Evolutionary conservation across 2,888 invertebrate species (phyloP).

Genomic region (Ischnura elegans): DNA sequence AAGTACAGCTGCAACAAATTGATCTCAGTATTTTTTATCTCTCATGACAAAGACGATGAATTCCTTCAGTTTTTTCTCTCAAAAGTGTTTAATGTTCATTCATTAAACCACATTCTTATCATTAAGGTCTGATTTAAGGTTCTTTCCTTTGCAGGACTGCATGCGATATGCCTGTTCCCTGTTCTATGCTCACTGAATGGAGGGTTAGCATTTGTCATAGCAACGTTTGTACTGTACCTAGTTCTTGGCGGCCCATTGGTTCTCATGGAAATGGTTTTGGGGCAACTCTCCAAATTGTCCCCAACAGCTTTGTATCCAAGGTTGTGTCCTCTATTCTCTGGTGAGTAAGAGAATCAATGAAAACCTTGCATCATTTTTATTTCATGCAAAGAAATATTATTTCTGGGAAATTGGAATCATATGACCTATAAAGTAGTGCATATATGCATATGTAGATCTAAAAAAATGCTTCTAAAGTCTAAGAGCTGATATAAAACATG

Average conservation of each 20-base stretch:
- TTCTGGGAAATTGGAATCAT: too few species aligned
- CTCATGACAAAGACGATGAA: too few species aligned
- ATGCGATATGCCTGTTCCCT: constrained; percentile 13
- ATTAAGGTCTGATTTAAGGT: not conserved
- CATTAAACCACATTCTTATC: not conserved
- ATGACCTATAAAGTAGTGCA: too few species aligned
- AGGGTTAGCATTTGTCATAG: constrained; percentile 24
- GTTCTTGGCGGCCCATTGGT: constrained; percentile 44
- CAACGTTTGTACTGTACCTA: constrained; percentile 17
- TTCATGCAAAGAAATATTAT: too few species aligned
- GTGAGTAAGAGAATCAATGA: not conserved
- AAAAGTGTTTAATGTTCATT: too few species aligned
- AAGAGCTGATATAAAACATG: too few species aligned
- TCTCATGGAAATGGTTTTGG: constrained; percentile 29
- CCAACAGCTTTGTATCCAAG: constrained; percentile 26
- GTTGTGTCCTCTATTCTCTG: constrained; percentile 40
- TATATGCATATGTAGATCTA: too few species aligned
- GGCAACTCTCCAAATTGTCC: not conserved
- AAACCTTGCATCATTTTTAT: too few species aligned
- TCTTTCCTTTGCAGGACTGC: not conserved
- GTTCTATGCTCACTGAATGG: constrained; percentile 30
- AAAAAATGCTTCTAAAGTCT: too few species aligned
- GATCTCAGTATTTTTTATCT: too few species aligned
- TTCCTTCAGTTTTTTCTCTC: too few species aligned
- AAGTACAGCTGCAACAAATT: too few species aligned